Percentiles rank a stretch among this genome's conserved stretches.
phyloP scores from a whole-genome alignment of 2,797 vertebrate genomes.

The Tinamus major region DNA sequence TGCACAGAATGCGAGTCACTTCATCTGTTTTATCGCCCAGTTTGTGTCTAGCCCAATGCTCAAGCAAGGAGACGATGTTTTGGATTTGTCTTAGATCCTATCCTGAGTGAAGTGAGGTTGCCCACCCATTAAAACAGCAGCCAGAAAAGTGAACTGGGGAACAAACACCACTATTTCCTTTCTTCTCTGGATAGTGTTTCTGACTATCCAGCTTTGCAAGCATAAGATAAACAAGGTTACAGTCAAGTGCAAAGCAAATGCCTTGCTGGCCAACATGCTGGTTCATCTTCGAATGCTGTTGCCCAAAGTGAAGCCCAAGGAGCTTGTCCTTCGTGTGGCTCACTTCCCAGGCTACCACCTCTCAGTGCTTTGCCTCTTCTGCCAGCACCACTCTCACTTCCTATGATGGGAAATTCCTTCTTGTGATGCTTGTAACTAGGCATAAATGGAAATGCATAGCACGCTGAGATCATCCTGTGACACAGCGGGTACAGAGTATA shows the following conservation, averaged over 20 bases:
- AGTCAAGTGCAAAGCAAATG: neutral
- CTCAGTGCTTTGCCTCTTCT: neutral
- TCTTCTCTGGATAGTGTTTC: neutral
- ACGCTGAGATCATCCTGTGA: slow-evolving; percentile 1
- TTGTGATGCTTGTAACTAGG: neutral
- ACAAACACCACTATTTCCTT: neutral
- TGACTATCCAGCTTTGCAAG: neutral
- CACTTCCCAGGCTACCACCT: neutral
- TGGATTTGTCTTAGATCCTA: slow-evolving; percentile 3
- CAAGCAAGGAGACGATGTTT: slow-evolving; percentile 21
- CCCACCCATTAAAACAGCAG: neutral
- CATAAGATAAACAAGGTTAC: neutral
- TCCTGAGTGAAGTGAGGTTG: neutral
- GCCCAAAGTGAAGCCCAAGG: neutral
- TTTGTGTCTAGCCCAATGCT: slow-evolving; percentile 38
- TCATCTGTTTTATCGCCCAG: slow-evolving; percentile 37
- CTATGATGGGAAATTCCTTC: neutral
- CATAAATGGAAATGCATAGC: neutral
- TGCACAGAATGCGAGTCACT: slow-evolving; percentile 38
- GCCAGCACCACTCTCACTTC: neutral
- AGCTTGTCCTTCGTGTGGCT: neutral
- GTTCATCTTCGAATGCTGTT: neutral
- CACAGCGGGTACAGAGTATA: neutral
- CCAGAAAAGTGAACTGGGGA: neutral
- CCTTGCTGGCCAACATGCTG: neutral